These are phyloP conservation scores for Dendrocincla tyrannina DNA, from an alignment of 2,797 vertebrate species.

Conservation along the genomic window DNA sequence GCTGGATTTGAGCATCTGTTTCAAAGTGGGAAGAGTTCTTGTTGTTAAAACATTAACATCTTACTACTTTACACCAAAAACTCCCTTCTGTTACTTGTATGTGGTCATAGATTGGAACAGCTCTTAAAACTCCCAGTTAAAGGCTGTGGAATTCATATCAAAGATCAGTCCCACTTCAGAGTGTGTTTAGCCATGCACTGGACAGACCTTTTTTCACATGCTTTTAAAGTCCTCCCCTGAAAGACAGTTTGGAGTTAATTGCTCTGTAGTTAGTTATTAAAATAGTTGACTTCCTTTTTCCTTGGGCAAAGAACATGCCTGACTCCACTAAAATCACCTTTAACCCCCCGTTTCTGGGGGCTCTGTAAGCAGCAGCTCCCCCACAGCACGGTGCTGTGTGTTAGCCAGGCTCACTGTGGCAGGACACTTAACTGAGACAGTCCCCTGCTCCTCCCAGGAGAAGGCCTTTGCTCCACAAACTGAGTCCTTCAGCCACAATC, in stretches of 20 bases:
- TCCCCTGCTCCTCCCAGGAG: background rate
- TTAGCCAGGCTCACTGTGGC: background rate
- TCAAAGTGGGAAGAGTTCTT: background rate
- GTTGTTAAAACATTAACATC: background rate
- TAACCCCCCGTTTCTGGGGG: background rate
- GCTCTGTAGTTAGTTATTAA: background rate
- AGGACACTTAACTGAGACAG: background rate
- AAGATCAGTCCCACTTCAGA: background rate
- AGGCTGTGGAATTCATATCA: background rate
- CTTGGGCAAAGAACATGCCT: background rate
- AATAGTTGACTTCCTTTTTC: background rate
- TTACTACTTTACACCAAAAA: background rate
- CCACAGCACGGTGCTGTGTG: background rate
- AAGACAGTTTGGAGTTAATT: background rate
- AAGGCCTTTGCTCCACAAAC: background rate
- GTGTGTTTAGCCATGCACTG: background rate
- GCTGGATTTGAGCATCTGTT: background rate
- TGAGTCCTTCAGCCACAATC: background rate
- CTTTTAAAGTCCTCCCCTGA: background rate
- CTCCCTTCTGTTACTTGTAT: background rate
- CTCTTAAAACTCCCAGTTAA: background rate
- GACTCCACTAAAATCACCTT: background rate
- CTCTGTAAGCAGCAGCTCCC: background rate
- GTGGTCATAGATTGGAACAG: background rate
- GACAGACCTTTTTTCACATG: background rate